These are phyloP conservation scores for Jaculus jaculus DNA, from an alignment of 2,113 vertebrate genomes.

Conservation along the genomic window DNA sequence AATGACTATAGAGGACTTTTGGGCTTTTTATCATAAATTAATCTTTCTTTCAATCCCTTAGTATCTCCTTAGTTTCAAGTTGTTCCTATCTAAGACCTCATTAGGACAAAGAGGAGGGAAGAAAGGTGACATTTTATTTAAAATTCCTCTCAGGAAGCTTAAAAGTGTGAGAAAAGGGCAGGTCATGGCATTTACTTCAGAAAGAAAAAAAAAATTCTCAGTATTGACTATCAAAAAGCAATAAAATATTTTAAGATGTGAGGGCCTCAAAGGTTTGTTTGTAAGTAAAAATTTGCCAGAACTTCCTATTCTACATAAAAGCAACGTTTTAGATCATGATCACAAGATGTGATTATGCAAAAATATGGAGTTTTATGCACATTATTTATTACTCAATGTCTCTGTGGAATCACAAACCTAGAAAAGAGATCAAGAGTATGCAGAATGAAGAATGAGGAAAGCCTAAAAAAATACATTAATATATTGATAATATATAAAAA, in stretches of 20 bases:
- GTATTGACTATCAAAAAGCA: not conserved
- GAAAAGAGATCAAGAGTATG: conserved; percentile 7
- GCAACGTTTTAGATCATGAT: not conserved
- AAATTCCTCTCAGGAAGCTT: conserved; percentile 63
- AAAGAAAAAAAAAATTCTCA: not conserved
- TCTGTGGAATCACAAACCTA: conserved; percentile 23
- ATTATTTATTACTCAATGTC: conserved; percentile 29
- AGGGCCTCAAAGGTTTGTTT: not conserved
- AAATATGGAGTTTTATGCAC: conserved; percentile 13
- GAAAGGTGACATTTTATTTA: conserved; percentile 26
- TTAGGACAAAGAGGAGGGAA: not conserved
- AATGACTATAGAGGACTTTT: not conserved
- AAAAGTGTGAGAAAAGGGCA: conserved; percentile 64
- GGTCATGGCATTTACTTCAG: conserved; percentile 49
- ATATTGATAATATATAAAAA: not conserved
- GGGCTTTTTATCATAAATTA: not conserved
- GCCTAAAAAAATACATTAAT: conserved; percentile 5
- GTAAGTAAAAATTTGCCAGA: conserved; percentile 14
- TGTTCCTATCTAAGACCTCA: not conserved
- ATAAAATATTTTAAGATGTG: conserved; percentile 1
- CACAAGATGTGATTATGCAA: conserved; percentile 48
- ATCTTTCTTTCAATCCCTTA: not conserved
- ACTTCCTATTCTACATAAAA: conserved; percentile 21
- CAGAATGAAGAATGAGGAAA: not conserved
- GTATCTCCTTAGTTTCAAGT: not conserved